These are phyloP conservation scores for Mellilla xanthometata DNA, from an alignment of 2,888 invertebrate species.

Conservation along the genomic window DNA sequence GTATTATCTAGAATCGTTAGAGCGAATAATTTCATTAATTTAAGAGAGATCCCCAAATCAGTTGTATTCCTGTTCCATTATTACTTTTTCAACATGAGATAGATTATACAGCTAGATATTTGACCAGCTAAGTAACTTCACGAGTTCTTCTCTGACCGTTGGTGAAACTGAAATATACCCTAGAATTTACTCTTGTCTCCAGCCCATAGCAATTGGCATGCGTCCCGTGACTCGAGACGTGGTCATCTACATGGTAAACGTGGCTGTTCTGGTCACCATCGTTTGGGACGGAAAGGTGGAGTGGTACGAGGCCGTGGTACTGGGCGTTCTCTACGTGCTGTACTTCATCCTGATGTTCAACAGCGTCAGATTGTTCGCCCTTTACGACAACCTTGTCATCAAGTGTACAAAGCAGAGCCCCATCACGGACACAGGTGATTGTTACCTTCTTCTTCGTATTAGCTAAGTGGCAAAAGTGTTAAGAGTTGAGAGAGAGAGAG, in stretches of 20 bases:
- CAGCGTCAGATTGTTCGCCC: constrained; percentile 73
- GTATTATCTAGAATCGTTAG: too few relatives aligned
- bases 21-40: too few relatives aligned
- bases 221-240: constrained; percentile 93
- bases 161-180: too few relatives aligned
- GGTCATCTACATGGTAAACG: constrained; percentile 88
- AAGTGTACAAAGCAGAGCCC: constrained; percentile 27
- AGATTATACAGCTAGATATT: too few relatives aligned
- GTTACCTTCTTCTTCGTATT: too few relatives aligned
- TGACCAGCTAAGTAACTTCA: too few relatives aligned
- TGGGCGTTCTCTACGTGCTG: constrained; percentile 87
- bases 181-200: constrained; percentile 37
- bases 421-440: constrained; percentile 14
- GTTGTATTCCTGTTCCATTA: too few relatives aligned
- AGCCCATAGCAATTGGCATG: constrained; percentile 90
- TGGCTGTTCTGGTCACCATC: constrained; percentile 86
- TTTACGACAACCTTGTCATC: constrained; percentile 43
- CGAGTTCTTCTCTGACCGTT: too few relatives aligned
- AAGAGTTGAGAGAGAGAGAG: too few relatives aligned
- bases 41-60: too few relatives aligned
- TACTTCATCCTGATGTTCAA: constrained; percentile 90
- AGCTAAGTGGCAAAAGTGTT: too few relatives aligned
- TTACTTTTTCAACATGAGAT: too few relatives aligned
- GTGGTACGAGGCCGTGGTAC: constrained; percentile 90
- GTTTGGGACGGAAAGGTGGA: constrained; percentile 90